Evolutionary conservation across 2,888 invertebrate species (phyloP), one percentile per base, ranked within the genome.

Genomic region (Trachelus troglodyta): DNA sequence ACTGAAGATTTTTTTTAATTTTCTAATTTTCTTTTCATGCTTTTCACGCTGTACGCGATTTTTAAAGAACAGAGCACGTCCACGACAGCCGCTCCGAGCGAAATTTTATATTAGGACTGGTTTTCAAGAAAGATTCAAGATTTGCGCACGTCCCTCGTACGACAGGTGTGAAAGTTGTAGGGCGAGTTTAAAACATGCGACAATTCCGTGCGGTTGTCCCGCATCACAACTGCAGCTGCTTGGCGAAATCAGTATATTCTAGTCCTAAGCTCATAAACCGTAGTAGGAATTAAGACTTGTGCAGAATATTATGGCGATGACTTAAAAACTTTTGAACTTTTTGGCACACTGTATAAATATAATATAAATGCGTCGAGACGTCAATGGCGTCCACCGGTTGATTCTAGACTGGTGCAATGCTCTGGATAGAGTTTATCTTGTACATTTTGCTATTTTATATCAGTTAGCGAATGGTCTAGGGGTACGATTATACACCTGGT

Each of bases 401-500:
- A 56, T 23, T 23, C 56, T 23, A 23, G 56, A 56, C 56, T 23
- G 23, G 6, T 40, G 79, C 69, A 76, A 74, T 81, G 78, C 73
- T 73, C 69, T 76, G 78, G 69, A 75, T 69, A 30, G 80, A 12
- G 77, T 87, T 85, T 86, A 87, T 83, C 86, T 84, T 79, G 81
- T 76, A 56, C 81, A 84, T 86, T 88, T 84, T 80, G 80, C 83
- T 78, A 79, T 86, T 88, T 88, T 84, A 84, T 80, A 88, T 84
- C 84, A 90, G 89, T 89, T 88, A 90, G 90, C 87, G 80, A 89
- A 90, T 90, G 85, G 90, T 90, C 90, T 90, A 89, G 86, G 89
- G 89, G 88, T 90, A 90, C 90, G 84, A 86, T 84, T 83, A 69
- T 82, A 81, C 81, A 83, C 83, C 79, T 56, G 82, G 79, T 79